These are phyloP conservation scores for Leucoma salicis DNA, from an alignment of 2,888 invertebrate genomes.

Conservation along the genomic window DNA sequence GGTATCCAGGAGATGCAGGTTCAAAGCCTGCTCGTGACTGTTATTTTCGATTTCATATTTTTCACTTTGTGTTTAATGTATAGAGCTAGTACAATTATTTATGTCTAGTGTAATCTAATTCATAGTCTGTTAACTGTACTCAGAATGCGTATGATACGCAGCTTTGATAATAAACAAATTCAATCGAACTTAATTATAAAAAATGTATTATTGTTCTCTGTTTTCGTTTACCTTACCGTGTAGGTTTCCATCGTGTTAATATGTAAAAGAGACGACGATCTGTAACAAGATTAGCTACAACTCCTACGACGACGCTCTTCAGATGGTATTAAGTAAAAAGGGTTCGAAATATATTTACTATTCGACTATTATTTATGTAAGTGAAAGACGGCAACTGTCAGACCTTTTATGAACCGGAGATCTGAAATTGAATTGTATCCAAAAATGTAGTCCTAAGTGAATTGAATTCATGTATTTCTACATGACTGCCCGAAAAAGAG, in stretches of 20 bases:
- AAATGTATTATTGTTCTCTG: too few species aligned
- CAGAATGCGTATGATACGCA: too few species aligned
- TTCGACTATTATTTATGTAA: conserved; percentile 1
- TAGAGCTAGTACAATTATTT: too few species aligned
- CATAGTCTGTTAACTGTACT: too few species aligned
- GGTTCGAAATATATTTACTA: conserved; percentile 9
- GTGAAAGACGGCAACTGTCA: not conserved
- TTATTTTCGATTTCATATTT: too few species aligned
- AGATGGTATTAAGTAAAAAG: conserved; percentile 10
- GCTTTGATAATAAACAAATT: too few species aligned
- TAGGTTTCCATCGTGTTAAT: conserved; percentile 22
- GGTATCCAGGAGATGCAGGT: too few species aligned
- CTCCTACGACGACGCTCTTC: conserved; percentile 5
- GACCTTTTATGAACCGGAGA: not conserved
- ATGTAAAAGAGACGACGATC: conserved; percentile 22
- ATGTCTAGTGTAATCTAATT: too few species aligned
- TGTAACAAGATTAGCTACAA: conserved; percentile 13
- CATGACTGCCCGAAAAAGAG: too few species aligned
- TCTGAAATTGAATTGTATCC: not conserved
- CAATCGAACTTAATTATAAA: too few species aligned
- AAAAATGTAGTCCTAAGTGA: not conserved
- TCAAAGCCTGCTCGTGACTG: too few species aligned
- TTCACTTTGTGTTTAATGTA: too few species aligned
- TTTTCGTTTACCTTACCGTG: conserved; percentile 8
- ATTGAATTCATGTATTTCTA: not conserved